These are phyloP conservation scores for Catharus bicknelli DNA, from an alignment of 2,113 vertebrate species.

Conservation along the genomic window DNA sequence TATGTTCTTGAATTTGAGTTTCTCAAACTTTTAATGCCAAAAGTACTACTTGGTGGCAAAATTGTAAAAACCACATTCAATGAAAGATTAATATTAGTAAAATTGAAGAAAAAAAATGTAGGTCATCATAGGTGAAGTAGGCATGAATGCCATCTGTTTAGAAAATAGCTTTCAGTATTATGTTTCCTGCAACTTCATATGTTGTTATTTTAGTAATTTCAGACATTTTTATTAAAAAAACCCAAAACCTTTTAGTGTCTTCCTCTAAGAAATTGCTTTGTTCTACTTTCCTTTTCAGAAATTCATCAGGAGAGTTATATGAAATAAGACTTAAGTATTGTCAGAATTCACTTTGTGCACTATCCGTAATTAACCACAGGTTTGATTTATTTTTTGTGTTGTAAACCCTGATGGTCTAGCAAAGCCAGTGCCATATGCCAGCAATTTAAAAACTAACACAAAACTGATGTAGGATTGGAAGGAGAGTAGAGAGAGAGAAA, in stretches of 20 bases:
- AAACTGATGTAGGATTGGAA: background rate
- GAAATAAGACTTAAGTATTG: background rate
- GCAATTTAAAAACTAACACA: background rate
- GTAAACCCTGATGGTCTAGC: background rate
- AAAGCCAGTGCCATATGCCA: background rate
- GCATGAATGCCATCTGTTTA: constrained; percentile 10
- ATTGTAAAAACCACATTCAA: background rate
- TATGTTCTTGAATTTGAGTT: background rate
- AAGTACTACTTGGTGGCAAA: background rate
- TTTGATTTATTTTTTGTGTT: background rate
- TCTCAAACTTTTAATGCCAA: background rate
- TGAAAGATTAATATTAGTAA: background rate
- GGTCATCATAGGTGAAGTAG: background rate
- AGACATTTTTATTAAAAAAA: background rate
- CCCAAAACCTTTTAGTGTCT: background rate
- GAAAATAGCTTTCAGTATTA: background rate
- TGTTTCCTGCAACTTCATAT: background rate
- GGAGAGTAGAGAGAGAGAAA: background rate
- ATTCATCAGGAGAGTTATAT: background rate
- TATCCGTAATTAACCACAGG: background rate
- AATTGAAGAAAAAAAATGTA: background rate
- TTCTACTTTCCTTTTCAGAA: background rate
- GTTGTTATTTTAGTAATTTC: background rate
- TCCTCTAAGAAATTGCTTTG: background rate
- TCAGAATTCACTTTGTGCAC: background rate